A percentile compares a stretch with the other conserved stretches of the same genome.
These are phyloP conservation scores for Chiloscyllium plagiosum DNA, from an alignment of 2,113 vertebrate species.

Conservation along the genomic window DNA sequence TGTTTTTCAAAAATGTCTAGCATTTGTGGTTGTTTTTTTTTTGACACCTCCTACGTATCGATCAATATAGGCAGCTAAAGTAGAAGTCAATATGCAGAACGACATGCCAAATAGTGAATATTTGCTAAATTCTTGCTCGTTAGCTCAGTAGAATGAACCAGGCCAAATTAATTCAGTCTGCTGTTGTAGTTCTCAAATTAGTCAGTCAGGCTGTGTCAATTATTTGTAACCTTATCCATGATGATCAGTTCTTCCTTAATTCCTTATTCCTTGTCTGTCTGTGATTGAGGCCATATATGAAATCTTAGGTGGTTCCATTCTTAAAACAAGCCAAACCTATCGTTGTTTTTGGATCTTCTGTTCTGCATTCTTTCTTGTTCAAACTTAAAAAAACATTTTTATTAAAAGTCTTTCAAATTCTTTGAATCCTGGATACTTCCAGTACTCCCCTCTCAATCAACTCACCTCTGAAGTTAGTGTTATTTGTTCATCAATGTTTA, in stretches of 20 bases:
- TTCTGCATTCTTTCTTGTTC: background rate
- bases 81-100: background rate
- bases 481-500: too few relatives aligned
- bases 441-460: too few relatives aligned
- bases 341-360: background rate
- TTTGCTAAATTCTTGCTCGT: background rate
- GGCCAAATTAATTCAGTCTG: background rate
- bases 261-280: background rate
- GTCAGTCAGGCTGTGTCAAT: background rate
- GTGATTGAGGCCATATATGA: background rate
- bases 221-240: background rate
- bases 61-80: background rate
- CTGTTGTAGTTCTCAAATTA: too few relatives aligned
- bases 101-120: background rate
- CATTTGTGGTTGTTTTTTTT: too few relatives aligned
- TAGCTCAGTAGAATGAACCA: background rate
- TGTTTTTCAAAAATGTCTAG: too few relatives aligned
- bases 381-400: too few relatives aligned
- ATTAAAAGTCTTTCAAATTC: too few relatives aligned
- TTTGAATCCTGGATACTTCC: too few relatives aligned
- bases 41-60: background rate
- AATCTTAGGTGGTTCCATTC: background rate
- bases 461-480: too few relatives aligned
- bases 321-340: background rate
- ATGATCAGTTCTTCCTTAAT: background rate